phyloP scores from a whole-genome alignment of 2,113 vertebrate genomes.

The Diglossa brunneiventris region DNA sequence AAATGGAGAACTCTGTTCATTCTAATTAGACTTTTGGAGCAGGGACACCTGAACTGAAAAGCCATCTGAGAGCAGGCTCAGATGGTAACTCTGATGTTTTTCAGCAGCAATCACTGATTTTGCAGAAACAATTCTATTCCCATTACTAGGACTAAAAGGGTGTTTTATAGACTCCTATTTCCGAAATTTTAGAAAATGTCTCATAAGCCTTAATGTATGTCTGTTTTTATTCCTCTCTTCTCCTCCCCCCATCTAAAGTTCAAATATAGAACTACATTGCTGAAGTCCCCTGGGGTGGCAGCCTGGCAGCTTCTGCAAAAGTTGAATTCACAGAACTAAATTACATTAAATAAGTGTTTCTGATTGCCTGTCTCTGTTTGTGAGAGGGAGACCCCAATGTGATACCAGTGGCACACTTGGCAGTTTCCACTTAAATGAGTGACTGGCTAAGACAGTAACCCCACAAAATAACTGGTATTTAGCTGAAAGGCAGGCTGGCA shows the following conservation, averaged over 20 bases:
- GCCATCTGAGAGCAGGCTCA: background rate
- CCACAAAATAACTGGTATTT: background rate
- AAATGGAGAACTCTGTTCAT: background rate
- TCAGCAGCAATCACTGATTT: background rate
- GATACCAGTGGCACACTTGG: background rate
- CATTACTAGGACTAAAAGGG: background rate
- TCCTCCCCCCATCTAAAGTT: background rate
- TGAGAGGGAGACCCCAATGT: background rate
- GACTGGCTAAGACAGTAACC: background rate
- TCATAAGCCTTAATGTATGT: background rate
- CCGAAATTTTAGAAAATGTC: background rate
- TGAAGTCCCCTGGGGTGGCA: background rate
- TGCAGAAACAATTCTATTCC: background rate
- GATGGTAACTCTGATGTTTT: background rate
- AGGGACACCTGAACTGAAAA: constrained; percentile 12
- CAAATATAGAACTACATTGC: background rate
- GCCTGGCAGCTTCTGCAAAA: background rate
- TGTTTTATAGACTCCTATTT: background rate
- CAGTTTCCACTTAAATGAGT: background rate
- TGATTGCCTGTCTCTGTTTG: background rate
- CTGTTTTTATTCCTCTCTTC: background rate
- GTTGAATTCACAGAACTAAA: background rate
- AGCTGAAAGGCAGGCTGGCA: background rate
- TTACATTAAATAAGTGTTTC: background rate
- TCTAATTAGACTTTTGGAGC: constrained; percentile 42